Percentiles rank a stretch among this genome's conserved stretches.
phyloP scores from a whole-genome alignment of 1,140 invertebrate species.

The Proales similis region DNA sequence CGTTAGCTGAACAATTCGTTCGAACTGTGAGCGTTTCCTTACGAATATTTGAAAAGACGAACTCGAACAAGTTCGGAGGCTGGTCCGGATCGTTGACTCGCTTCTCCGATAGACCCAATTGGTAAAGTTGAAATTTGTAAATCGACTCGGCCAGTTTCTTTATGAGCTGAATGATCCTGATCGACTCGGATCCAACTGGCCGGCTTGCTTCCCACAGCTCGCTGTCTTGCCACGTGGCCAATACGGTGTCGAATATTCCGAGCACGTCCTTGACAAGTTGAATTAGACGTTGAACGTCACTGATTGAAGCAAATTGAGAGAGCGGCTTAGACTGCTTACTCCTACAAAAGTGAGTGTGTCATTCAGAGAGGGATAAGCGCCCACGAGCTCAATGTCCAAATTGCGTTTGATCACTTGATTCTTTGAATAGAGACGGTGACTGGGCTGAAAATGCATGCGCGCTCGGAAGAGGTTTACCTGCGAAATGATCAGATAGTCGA shows the following conservation, averaged over 20 bases:
- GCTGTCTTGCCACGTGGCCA: slow-evolving; percentile 3
- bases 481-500: slow-evolving; percentile 44
- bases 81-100: too few species aligned
- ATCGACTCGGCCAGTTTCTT: slow-evolving; percentile 8
- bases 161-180: neutral
- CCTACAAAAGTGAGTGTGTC: slow-evolving; percentile 26
- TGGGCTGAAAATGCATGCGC: neutral
- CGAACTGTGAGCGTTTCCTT: too few species aligned
- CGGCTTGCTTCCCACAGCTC: slow-evolving; percentile 15
- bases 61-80: too few species aligned
- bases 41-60: too few species aligned
- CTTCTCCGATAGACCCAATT: too few species aligned
- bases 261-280: neutral
- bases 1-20: too few species aligned
- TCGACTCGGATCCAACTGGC: slow-evolving; percentile 19
- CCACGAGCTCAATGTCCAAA: neutral
- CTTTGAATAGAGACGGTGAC: neutral
- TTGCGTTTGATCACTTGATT: slow-evolving; percentile 33
- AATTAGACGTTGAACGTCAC: neutral
- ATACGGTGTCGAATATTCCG: neutral
- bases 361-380: slow-evolving; percentile 11
- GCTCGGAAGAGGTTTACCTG: slow-evolving; percentile 41
- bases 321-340: neutral
- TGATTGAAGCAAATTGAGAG: neutral
- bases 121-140: slow-evolving; percentile 21